Base-by-base conservation (phyloP, 1,140 invertebrate species). In the Drosophila teissieri region DNA sequence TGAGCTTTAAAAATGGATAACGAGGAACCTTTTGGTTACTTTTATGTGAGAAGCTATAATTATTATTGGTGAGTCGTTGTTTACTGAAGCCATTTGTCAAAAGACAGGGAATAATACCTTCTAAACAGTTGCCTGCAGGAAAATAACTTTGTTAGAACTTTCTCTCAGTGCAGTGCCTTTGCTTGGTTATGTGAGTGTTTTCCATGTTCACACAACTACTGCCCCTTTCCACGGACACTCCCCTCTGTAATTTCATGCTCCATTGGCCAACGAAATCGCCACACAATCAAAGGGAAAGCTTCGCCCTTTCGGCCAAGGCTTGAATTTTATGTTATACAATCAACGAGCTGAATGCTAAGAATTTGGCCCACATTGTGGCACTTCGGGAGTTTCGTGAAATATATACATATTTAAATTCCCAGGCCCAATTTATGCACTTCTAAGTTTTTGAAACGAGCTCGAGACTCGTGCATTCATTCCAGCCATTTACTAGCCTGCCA, bases 191-290 rank as follows among this genome's bases (percentile, higher is more conserved):
- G 19, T 42, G 55, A 42, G 40, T 31, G 55, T 62, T 70, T 54
- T 54, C 55, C 70, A 74, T 63, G 70, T 64, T 74, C 58, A 39
- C 60, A 63, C 54, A 64, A 14, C 11, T 27, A 49, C 31, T 22
- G 24, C 24, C 46, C 65, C 49, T 49, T 19, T 24, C 7, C 7
- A 0, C 8, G 15, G 36, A 1, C 52, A 44, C 52, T 37, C 36
- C 27, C 53, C 49, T 73, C 63, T 68, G 80, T 63, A 88, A 86
- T 88, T 88, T 86, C 80, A 88, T 65, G 83, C 79, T 88, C 76
- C 75, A 88, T 86, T 83, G 83, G 61, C 51, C 73, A 57, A 46
- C 52, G 70, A 82, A 76, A 88, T 86, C 78, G 82, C 57, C 80
- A 60, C 80, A 76, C 80, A 83, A 79, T 84, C 80, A 80, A 72